Conservation (phyloP, 2,888 invertebrate species). For the Ectemnius cavifrons region DNA sequence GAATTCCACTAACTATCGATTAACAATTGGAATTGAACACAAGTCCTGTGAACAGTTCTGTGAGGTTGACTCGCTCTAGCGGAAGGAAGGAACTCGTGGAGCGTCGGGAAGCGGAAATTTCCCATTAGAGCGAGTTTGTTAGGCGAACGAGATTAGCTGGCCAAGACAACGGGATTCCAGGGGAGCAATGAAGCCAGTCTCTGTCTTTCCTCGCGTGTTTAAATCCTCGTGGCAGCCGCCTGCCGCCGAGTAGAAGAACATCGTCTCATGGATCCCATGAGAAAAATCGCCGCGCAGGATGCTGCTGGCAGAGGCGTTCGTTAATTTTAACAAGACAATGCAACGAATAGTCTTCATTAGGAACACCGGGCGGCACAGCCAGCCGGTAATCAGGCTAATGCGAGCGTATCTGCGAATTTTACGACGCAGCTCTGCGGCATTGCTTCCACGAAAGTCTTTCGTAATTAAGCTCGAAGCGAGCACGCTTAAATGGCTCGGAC, state of each 20-base stretch:
- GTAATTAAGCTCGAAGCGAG: conserved; percentile 27
- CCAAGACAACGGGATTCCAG: conserved; percentile 46
- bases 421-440: conserved; percentile 15
- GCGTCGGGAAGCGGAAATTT: conserved; percentile 19
- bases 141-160: conserved; percentile 52
- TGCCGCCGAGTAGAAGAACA: not conserved
- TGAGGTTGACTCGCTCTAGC: too few relatives aligned
- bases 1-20: too few relatives aligned
- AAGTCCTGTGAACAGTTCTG: too few relatives aligned
- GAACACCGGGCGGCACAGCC: conserved; percentile 41
- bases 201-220: not conserved
- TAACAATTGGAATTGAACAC: too few relatives aligned
- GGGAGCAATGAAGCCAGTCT: conserved; percentile 38
- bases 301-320: conserved; percentile 35
- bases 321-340: conserved; percentile 38
- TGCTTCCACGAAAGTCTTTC: conserved; percentile 28
- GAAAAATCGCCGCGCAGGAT: conserved; percentile 1
- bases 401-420: conserved; percentile 23
- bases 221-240: conserved; percentile 7
- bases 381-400: conserved; percentile 18
- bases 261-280: not conserved
- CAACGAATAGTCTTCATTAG: conserved; percentile 37
- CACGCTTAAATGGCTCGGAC: conserved; percentile 3
- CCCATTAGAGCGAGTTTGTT: conserved; percentile 50
- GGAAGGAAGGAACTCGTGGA: too few relatives aligned